Evolutionary conservation across 1,140 invertebrate species (phyloP).

Genomic region (Papilio polytes): DNA sequence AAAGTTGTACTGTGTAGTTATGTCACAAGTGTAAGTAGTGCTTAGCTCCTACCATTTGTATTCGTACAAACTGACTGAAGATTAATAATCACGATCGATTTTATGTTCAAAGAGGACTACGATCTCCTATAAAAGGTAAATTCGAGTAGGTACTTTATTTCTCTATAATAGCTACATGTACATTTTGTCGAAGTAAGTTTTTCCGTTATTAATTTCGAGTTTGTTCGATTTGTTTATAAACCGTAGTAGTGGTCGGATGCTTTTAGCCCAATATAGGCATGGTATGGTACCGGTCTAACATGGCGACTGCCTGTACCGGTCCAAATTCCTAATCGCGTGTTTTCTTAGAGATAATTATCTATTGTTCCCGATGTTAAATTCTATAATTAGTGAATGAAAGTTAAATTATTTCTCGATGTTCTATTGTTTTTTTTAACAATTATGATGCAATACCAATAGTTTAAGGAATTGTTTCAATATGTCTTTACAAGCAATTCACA

Average conservation of each 20-base stretch:
- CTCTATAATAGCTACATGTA: no score
- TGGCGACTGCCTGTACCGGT: conserved; percentile 26
- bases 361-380: conserved; percentile 20
- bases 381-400: conserved; percentile 23
- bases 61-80: neutral
- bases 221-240: neutral
- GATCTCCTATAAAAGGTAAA: no score
- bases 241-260: neutral
- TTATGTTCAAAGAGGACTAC: no score
- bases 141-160: no score
- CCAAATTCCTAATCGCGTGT: conserved; percentile 12
- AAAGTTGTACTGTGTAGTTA: neutral
- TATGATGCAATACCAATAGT: neutral
- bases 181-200: neutral
- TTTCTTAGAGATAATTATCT: conserved; percentile 14
- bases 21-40: neutral
- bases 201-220: neutral
- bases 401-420: neutral
- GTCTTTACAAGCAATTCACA: no score
- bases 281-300: conserved; percentile 30
- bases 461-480: neutral
- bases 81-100: no score
- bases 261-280: conserved; percentile 24
- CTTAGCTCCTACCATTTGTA: neutral
- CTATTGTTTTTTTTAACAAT: neutral